These are phyloP conservation scores for Limnephilus auricula DNA, from an alignment of 2,888 invertebrate species.

Conservation along the genomic window DNA sequence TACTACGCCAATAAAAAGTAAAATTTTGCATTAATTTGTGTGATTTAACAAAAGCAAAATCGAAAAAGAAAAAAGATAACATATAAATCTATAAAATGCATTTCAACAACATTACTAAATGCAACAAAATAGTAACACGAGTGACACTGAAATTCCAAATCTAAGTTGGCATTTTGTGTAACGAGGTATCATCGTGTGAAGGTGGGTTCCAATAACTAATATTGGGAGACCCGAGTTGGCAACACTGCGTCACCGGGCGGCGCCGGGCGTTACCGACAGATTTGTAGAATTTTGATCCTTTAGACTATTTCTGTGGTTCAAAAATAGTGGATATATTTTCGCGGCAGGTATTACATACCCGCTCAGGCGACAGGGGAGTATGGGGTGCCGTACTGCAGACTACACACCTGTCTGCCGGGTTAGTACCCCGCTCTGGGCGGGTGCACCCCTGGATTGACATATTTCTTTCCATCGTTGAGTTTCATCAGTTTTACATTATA, in stretches of 20 bases:
- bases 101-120: conserved; percentile 46
- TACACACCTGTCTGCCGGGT: neutral
- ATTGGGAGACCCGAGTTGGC: neutral
- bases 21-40: neutral
- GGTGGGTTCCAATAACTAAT: neutral
- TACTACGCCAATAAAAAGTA: neutral
- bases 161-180: conserved; percentile 39
- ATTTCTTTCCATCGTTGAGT: conserved; percentile 13
- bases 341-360: conserved; percentile 9
- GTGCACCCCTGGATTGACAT: conserved; percentile 23
- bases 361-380: neutral
- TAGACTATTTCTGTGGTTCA: conserved; percentile 10
- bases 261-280: neutral
- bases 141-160: conserved; percentile 45
- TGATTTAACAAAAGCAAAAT: conserved; percentile 10
- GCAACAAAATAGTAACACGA: conserved; percentile 48
- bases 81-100: conserved; percentile 40
- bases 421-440: neutral
- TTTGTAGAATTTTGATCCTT: conserved; percentile 5
- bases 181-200: conserved; percentile 26
- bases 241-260: neutral
- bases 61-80: conserved; percentile 2
- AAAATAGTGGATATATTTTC: conserved; percentile 7
- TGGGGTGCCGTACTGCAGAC: neutral
- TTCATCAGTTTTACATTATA: conserved; percentile 17